Evolutionary conservation across 92 coral and sea anemone genomes (phyloP), one percentile per base, ranked within the genome.

Genomic region (Phymanthus crucifer): DNA sequence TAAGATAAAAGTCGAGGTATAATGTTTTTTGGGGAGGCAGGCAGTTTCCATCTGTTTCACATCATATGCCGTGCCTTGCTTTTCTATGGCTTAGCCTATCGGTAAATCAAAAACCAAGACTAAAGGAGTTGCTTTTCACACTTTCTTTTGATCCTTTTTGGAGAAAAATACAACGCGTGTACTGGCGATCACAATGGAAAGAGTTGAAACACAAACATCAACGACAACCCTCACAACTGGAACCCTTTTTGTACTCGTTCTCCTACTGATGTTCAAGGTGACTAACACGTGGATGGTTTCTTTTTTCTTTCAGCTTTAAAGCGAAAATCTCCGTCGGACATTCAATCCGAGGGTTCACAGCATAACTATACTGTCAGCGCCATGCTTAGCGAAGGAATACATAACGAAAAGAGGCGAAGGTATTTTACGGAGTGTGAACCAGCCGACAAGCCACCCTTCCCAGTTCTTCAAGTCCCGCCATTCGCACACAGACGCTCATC

Each of bases 401-500:
- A 81, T 34, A 94, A 90, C 27, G 93, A 95, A 48, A 78, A 92
- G 47, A 88, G 93, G 36, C 87, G 97, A 56, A 56, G 84, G 33
- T 81, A 74, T 69, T 85, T 83, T 21, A 71, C 87, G 29, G 98
- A 95, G 43, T 90, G 87, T 71, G 97, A 92, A 32, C 86, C 86
- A n/a, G 31, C 90, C 54, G 93, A 92, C 71, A 92, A 92, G 66
- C 75, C 91, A 19, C 46, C 93, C 4, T 70, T 92, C 23, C 75
- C 85, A 16, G 40, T 37, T 35, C 78, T 80, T 19, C 91, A 79
- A 17, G 84, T 83, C 1, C 73, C 89, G 11, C 65, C 91, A 9
- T 78, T 81, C 58, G 78, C 94, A 1, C 98, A 89, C 32, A 84
- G 97, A 3, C 97, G 99, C 3, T 89, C 97, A 6, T 87, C 97